Base-by-base conservation (phyloP, 2,797 vertebrate species). In the Rachycentron canadum region DNA sequence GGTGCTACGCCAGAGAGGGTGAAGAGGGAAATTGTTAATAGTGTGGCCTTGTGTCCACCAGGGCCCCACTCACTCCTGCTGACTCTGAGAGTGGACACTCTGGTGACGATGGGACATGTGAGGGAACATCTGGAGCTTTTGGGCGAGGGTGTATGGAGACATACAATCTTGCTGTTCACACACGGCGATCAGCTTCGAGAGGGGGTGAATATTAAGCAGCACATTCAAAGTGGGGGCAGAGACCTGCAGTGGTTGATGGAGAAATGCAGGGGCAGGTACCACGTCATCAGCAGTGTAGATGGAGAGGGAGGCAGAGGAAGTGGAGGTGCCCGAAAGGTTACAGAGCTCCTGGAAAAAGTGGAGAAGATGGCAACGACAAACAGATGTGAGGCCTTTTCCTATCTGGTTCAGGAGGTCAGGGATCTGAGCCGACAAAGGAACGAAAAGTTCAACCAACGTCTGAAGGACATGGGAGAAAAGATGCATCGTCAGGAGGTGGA, bases 61-160 rank as follows among this genome's bases (percentile, higher is more conserved):
- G 95, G 95, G 55, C 94, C 95, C 12, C 95, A 95, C 3, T 94
- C 90, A 0, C 56, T 95, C 45, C 87, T 95, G 26, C 68, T 95
- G 82, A 89, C 92, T 3, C 65, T 95, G 49, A 84, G 93, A 36
- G 92, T 95, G 73, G 94, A 93, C 58, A 94, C 93, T 0, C 58
- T 91, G 45, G 90, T 95, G 66, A 92, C 64, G 28, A 58, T 36
- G 0, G 50, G 58, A 21, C 92, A 94, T 0, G 81, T 94, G 14
- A 89, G 45, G 68, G 94, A 92, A 58, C 92, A 96, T 71, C 88
- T 95, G 85, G 92, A 91, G 80, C 86, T 95, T 25, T 74, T 96
- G 14, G 94, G 94, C 0, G 92, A 94, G 30, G 91, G 90, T 0
- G 91, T 92, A 2, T 95, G 94, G 94, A 92, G 92, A 71, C 89